Evolutionary conservation across 2,797 vertebrate species (phyloP).

Genomic region (Sarcophilus harrisii): DNA sequence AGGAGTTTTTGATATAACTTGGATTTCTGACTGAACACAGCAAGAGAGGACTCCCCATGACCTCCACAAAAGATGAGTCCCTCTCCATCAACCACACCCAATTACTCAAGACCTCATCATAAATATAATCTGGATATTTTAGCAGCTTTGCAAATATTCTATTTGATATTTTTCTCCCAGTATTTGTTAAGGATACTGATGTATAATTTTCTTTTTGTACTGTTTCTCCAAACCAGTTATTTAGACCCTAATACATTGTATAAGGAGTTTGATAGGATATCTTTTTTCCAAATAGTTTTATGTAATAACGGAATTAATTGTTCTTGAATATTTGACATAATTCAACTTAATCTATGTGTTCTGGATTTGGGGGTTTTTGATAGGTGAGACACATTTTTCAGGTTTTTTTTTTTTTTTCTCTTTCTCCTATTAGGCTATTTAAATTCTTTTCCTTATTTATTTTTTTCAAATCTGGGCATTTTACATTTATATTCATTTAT

Average conservation of each 20-base stretch:
- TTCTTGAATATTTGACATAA: background rate
- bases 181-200: background rate
- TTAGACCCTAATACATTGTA: background rate
- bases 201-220: background rate
- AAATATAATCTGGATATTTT: background rate
- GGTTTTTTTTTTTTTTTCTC: background rate
- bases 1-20: too few species aligned
- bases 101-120: too few species aligned
- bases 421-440: background rate
- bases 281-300: background rate
- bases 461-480: background rate
- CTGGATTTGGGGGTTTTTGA: background rate
- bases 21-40: too few species aligned
- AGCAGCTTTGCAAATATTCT: background rate
- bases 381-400: background rate
- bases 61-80: too few species aligned
- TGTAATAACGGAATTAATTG: background rate
- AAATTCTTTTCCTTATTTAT: background rate
- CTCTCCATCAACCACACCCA: too few species aligned
- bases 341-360: background rate
- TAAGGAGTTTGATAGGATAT: background rate
- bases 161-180: background rate
- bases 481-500: background rate
- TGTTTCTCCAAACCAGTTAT: background rate
- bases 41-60: too few species aligned